These are phyloP conservation scores for Scopus umbretta DNA, from an alignment of 2,113 vertebrate genomes.

Conservation along the genomic window DNA sequence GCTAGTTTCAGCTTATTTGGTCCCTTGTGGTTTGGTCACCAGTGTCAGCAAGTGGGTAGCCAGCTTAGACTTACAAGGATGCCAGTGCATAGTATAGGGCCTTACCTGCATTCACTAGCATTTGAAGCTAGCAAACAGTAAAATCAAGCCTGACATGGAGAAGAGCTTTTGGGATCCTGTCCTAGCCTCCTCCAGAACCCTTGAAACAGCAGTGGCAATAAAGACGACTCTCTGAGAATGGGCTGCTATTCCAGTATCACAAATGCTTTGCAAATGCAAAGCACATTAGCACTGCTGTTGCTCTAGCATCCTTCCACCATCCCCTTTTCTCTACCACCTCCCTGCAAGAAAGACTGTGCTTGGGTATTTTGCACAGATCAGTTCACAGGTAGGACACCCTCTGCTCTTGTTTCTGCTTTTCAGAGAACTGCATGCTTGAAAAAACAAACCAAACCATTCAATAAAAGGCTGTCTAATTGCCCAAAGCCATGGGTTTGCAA, in stretches of 20 bases:
- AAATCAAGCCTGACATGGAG: background rate
- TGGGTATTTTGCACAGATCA: constrained; percentile 18
- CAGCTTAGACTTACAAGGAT: background rate
- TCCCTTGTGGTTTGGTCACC: background rate
- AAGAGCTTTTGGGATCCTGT: background rate
- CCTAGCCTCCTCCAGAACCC: background rate
- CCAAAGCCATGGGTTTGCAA: background rate
- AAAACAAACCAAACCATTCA: background rate
- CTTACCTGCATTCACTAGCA: background rate
- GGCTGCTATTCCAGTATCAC: background rate
- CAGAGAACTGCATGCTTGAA: background rate
- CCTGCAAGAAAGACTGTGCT: background rate
- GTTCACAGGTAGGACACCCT: constrained; percentile 15
- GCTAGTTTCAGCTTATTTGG: background rate
- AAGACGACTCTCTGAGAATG: background rate
- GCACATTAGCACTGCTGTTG: background rate
- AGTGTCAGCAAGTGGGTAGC: background rate
- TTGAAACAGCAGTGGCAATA: background rate
- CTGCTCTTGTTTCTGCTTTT: background rate
- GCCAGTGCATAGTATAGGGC: background rate
- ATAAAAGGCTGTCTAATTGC: background rate
- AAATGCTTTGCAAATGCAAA: background rate
- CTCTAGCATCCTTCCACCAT: background rate
- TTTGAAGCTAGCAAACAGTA: background rate
- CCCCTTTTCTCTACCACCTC: background rate